These are phyloP conservation scores for Drosophila ogumai DNA, from an alignment of 1,140 invertebrate species.

Conservation along the genomic window DNA sequence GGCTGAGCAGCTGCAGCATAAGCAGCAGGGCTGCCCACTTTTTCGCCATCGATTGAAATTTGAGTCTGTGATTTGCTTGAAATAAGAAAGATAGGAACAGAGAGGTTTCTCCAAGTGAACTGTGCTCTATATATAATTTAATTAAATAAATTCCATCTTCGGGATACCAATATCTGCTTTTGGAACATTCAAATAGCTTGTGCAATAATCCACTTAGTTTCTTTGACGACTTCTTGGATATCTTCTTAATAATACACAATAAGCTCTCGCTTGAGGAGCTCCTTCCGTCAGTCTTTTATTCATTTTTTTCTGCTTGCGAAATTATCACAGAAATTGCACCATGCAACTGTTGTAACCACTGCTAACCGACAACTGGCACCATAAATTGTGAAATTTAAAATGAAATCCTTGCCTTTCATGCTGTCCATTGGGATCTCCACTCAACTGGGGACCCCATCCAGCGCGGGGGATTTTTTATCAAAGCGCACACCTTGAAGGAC, in stretches of 20 bases:
- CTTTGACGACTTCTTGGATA: conserved; percentile 1
- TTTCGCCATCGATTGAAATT: conserved; percentile 23
- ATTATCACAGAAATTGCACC: conserved; percentile 68
- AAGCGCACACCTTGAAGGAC: conserved; percentile 71
- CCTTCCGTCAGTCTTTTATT: conserved; percentile 9
- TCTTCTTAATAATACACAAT: conserved; percentile 27
- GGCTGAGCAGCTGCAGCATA: conserved; percentile 18
- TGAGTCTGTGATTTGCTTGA: background rate
- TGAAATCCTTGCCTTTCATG: conserved; percentile 53
- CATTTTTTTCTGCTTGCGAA: conserved; percentile 36
- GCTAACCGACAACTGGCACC: conserved; percentile 10
- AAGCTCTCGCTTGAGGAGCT: conserved; percentile 26
- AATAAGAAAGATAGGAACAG: background rate
- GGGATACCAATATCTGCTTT: background rate
- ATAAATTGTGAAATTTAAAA: conserved; percentile 58
- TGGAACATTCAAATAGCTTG: too few species aligned
- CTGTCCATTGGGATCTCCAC: conserved; percentile 36
- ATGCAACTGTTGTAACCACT: conserved; percentile 54
- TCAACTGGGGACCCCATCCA: conserved; percentile 14
- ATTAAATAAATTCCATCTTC: background rate
- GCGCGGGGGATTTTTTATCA: conserved; percentile 39
- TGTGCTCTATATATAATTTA: background rate
- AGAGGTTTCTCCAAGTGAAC: conserved; percentile 17
- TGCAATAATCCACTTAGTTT: background rate
- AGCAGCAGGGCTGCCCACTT: conserved; percentile 16